Evolutionary conservation across 2,113 vertebrate species (phyloP), one percentile per base, ranked within the genome.

Genomic region (Bufo bufo): DNA sequence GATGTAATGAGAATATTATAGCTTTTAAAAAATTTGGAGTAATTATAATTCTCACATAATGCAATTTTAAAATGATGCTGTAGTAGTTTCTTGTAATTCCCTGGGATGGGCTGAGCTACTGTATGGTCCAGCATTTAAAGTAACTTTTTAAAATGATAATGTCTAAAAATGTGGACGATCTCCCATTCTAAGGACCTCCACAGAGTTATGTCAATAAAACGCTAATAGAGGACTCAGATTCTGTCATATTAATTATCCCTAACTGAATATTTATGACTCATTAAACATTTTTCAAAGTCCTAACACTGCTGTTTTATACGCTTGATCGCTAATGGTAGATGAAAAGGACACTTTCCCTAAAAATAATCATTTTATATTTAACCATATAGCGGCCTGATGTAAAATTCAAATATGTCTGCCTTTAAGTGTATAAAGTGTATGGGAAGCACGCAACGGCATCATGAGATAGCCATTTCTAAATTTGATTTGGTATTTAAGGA

Each of bases 191-290:
- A 66, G 71, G 84, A 84, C 81, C 87, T 88, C 81, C 50, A 58
- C 43, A 72, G 80, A 77, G 59, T 47, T 77, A 45, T 88, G 87
- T 84, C 87, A 88, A 88, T 88, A 88, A 50, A 87, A 56, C 77
- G 71, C 56, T 52, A 77, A 49, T n/a, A 65, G 45, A 65, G 87
- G 71, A 75, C 82, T 75, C 80, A 50, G 86, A 59, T 56, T 77
- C 72, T 82, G 72, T 88, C 87, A 77, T 77, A 84, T 84, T 88
- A 88, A 84, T 88, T 83, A 84, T 77, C 81, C 87, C 80, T 71
- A 77, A 16, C 56, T 88, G 87, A 88, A 88, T 83, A 84, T 88
- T 88, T 79, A 87, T 88, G 81, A 66, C 81, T 88, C 87, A 87
- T 88, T 83, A 88, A 88, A 77, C 80, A 77, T 88, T 84, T 83